phyloP scores from a whole-genome alignment of 2,797 vertebrate species.

The Diglossa cyanea region DNA sequence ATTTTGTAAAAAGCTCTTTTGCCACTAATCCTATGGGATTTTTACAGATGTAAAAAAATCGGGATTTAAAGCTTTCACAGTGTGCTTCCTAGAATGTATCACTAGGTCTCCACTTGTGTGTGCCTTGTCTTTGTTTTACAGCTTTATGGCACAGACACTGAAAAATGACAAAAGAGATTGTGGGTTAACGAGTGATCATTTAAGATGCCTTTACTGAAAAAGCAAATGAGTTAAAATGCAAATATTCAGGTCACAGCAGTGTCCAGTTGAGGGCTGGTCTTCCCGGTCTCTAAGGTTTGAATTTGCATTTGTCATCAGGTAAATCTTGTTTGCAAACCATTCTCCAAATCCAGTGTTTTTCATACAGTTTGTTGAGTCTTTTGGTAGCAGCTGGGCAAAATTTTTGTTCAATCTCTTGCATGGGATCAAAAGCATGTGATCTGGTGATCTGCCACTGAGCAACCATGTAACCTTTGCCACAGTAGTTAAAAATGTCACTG shows the following conservation, averaged over 20 bases:
- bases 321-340: not conserved
- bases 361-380: not conserved
- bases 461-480: not conserved
- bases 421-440: not conserved
- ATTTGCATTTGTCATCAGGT: not conserved
- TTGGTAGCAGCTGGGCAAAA: not conserved
- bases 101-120: fast-evolving
- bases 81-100: fast-evolving
- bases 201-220: not conserved
- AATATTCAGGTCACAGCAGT: not conserved
- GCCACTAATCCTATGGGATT: not conserved
- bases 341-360: not conserved
- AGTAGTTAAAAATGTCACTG: not conserved
- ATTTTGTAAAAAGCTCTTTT: not conserved
- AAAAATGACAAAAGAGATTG: not conserved
- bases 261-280: not conserved
- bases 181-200: not conserved
- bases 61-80: not conserved
- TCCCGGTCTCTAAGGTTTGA: not conserved
- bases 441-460: not conserved
- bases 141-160: not conserved
- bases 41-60: not conserved
- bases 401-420: not conserved
- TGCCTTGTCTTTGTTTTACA: not conserved
- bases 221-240: not conserved